A percentile compares a stretch with the other conserved stretches of the same genome.
phyloP scores from a whole-genome alignment of 2,888 invertebrate species.

The Chrysolina oricalcia region DNA sequence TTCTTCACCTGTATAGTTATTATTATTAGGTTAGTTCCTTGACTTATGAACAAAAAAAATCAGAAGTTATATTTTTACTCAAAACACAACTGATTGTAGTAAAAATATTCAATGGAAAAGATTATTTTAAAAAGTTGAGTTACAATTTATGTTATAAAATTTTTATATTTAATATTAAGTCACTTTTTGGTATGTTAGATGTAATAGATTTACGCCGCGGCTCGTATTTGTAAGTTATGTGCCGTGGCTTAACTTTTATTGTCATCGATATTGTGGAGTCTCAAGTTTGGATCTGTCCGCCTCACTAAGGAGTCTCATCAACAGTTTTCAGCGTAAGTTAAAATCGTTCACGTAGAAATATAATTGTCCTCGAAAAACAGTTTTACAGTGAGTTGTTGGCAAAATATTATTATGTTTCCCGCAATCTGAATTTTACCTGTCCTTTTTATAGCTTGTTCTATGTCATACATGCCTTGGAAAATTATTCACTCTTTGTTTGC shows the following conservation, averaged over 20 bases:
- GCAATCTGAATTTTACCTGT: not conserved
- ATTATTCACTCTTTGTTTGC: not conserved
- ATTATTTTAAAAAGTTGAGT: not conserved
- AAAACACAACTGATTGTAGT: no score
- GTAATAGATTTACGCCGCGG: constrained; percentile 62
- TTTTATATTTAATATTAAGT: constrained; percentile 50
- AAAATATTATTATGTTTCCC: not conserved
- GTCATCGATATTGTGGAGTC: constrained; percentile 62
- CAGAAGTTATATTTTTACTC: no score
- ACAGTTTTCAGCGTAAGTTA: constrained; percentile 63
- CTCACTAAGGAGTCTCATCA: constrained; percentile 60
- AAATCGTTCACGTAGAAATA: constrained; percentile 60
- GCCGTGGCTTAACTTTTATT: constrained; percentile 65
- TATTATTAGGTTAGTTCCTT: no score
- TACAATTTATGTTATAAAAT: constrained; percentile 44
- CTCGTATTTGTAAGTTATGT: constrained; percentile 73
- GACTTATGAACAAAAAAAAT: no score
- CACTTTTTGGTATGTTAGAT: constrained; percentile 58
- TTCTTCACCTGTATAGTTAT: no score
- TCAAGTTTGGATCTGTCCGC: constrained; percentile 62
- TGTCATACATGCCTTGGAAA: not conserved
- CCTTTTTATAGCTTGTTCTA: not conserved
- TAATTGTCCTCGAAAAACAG: constrained; percentile 44
- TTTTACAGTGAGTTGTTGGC: constrained; percentile 42
- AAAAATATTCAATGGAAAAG: not conserved